phyloP scores from a whole-genome alignment of 2,113 vertebrate genomes.

The Oostethus manadensis region DNA sequence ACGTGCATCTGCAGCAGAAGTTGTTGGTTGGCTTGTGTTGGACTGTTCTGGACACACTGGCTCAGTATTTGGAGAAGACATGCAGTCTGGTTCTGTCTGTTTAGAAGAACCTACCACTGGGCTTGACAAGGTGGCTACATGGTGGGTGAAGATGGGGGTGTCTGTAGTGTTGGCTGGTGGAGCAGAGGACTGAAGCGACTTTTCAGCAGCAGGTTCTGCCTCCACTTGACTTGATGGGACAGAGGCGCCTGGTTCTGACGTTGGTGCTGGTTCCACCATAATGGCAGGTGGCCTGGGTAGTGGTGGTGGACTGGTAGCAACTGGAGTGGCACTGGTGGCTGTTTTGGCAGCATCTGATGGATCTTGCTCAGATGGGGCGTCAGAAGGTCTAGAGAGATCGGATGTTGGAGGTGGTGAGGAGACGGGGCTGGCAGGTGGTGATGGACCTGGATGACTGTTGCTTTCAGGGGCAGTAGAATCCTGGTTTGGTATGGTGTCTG shows the following conservation, averaged over 20 bases:
- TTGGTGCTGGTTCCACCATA: not conserved
- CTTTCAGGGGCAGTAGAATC: conserved; percentile 2
- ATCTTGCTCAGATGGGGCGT: conserved; percentile 12
- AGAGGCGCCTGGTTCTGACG: not conserved
- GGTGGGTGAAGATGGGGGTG: not conserved
- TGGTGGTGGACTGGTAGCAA: not conserved
- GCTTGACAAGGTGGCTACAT: not conserved
- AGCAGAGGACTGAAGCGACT: not conserved
- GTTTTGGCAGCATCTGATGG: conserved; percentile 14
- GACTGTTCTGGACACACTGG: not conserved
- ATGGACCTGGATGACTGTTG: not conserved
- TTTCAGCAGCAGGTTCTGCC: conserved; percentile 5
- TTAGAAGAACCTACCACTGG: not conserved
- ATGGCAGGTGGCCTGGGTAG: not conserved
- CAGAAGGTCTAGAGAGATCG: conserved; percentile 5
- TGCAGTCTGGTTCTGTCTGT: not conserved
- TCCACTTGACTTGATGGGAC: conserved; percentile 7
- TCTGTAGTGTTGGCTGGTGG: not conserved
- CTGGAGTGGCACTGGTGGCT: not conserved
- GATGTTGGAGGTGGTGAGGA: conserved; percentile 3
- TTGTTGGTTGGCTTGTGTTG: conserved; percentile 13
- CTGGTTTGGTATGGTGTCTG: not conserved
- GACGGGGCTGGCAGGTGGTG: not conserved
- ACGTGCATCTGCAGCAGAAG: conserved; percentile 9
- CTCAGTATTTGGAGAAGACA: not conserved